phyloP scores from a whole-genome alignment of 2,888 invertebrate species.

The Prionchulus punctatus region DNA sequence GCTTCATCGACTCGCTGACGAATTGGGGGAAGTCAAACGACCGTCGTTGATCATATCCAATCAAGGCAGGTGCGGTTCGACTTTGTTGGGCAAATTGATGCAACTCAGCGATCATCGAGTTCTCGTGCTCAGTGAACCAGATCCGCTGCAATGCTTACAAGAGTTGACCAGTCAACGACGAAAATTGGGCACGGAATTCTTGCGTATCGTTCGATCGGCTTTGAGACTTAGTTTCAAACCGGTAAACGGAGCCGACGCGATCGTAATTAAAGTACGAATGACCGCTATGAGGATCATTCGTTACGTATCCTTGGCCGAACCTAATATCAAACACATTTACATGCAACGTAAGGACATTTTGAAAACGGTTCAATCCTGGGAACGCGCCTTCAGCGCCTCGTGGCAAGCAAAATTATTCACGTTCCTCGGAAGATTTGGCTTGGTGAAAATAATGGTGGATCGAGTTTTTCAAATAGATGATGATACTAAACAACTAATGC shows the following conservation, averaged over 20 bases:
- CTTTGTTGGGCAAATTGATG: neutral
- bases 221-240: neutral
- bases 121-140: neutral
- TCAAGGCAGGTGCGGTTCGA: neutral
- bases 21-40: neutral
- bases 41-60: neutral
- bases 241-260: neutral
- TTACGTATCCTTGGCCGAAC: neutral
- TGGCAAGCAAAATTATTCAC: neutral
- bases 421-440: neutral
- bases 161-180: neutral
- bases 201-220: neutral
- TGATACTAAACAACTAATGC: too few species aligned
- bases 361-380: neutral
- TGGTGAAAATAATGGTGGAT: neutral
- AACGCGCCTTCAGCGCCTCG: neutral
- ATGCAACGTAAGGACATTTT: neutral
- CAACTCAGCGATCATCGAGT: neutral
- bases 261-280: neutral
- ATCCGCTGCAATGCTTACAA: neutral
- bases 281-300: neutral
- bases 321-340: neutral
- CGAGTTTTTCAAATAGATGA: too few species aligned
- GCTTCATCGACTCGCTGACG: neutral
- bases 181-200: neutral